phyloP scores from a whole-genome alignment of 2,797 vertebrate species.

The Nannoperca australis region DNA sequence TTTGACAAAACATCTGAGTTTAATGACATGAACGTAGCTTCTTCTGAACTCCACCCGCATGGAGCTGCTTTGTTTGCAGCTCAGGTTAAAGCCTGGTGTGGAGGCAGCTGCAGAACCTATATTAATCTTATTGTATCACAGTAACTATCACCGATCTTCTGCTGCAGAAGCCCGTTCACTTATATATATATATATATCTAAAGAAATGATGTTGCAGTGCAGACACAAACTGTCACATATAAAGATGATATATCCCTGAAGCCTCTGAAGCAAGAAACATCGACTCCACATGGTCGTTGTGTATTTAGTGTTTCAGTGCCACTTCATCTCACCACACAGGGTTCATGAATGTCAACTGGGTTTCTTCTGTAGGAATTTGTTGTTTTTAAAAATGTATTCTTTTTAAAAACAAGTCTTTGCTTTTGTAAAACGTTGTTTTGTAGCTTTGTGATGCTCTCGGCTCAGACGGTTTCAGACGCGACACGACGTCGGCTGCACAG shows the following conservation, averaged over 20 bases:
- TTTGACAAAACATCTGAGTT: background rate
- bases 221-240: conserved; percentile 27
- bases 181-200: conserved; percentile 19
- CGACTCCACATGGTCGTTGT: conserved; percentile 14
- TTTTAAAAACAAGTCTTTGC: background rate
- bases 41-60: conserved; percentile 10
- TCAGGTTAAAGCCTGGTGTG: conserved; percentile 31
- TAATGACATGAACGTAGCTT: background rate
- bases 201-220: conserved; percentile 12
- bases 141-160: conserved; percentile 36
- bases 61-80: background rate
- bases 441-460: conserved; percentile 44
- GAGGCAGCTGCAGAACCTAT: conserved; percentile 39
- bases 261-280: conserved; percentile 69
- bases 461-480: conserved; percentile 23
- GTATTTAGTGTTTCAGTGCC: conserved; percentile 59
- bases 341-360: conserved; percentile 45
- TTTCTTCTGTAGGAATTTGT: conserved; percentile 9
- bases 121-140: conserved; percentile 55
- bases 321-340: conserved; percentile 40
- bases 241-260: conserved; percentile 52
- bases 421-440: conserved; percentile 52
- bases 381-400: background rate
- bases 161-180: conserved; percentile 37
- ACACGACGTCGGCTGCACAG: conserved; percentile 47